Base-by-base conservation (phyloP, 2,113 vertebrate genomes). In the Mus pahari region DNA sequence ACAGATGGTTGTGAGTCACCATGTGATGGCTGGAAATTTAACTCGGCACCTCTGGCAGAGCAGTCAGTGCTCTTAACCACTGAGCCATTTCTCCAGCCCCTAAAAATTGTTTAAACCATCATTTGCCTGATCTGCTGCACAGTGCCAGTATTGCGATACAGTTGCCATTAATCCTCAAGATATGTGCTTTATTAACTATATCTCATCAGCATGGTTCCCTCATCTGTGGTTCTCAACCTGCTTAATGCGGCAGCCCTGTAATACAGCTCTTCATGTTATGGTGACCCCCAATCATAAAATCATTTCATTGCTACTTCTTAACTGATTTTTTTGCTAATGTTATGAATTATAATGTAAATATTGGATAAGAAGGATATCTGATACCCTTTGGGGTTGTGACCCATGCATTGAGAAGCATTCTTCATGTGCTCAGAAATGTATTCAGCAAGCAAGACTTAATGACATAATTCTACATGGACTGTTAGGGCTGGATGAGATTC, bases 151-250 rank as follows among this genome's bases (percentile, higher is more conserved):
- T 50, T 16, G 58, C 55, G 86, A 91, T 31, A 94, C 60, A 96
- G 68, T 82, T 58, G 82, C 92, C 73, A 89, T 48, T 53, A 3
- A 86, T 86, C 79, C 58, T 36, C 75, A 96, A 94, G 83, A 45
- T 75, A 91, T 78, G 89, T 92, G 70, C n/a, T 94, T 89, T 91
- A 74, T 33, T 73, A 81, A 92, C 58, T 81, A 86, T 92, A 75
- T 89, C 78, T 96, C 92, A 86, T 58, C 77, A 95, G 77, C 84
- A 74, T 68, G 45, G 77, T n/a, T 28, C 53, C 8, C 39, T 12
- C 33, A 60, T 24, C 22, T 26, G 36, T 9, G 22, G 36, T 60
- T 82, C 48, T 53, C 77, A 53, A 19, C 13, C 77, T 53, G 11
- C 22, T 55, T 60, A 82, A 60, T 24, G 55, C 55, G 16, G 12